Evolutionary conservation across 2,797 vertebrate species (phyloP).

Genomic region (Hybognathus amarus): DNA sequence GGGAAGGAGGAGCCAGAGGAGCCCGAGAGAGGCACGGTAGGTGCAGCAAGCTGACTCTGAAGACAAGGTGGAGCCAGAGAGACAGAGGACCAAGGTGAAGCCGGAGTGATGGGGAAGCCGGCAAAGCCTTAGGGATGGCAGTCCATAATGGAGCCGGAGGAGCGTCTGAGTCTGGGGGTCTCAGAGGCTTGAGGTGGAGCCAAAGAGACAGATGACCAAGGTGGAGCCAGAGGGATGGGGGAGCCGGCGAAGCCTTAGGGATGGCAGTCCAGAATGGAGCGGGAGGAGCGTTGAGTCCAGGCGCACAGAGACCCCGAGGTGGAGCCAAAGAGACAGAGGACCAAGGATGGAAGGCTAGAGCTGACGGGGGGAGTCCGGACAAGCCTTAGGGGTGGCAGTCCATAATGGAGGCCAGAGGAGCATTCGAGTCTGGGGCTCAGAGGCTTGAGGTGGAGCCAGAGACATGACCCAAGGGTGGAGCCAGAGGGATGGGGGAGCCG

Average conservation of each 20-base stretch:
- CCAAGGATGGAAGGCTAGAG: too few relatives aligned
- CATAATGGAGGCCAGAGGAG: background rate
- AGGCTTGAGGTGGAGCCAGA: background rate
- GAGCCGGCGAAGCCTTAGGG: background rate
- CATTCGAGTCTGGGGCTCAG: too few relatives aligned
- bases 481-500: background rate
- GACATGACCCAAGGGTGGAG: background rate
- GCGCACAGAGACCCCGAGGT: background rate
- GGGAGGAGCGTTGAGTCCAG: too few relatives aligned
- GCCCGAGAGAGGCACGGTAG: too few relatives aligned
- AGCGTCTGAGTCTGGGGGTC: background rate
- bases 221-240: background rate
- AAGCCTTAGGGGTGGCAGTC: background rate
- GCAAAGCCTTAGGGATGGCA: background rate
- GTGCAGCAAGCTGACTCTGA: too few relatives aligned
- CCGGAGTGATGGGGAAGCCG: background rate
- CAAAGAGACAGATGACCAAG: too few relatives aligned
- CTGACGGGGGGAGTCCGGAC: background rate
- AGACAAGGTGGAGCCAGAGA: background rate
- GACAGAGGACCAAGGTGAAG: background rate
- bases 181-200: background rate
- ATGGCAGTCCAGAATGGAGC: background rate
- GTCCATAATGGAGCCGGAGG: background rate
- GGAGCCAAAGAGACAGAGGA: accelerated
- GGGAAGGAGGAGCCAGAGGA: too few relatives aligned